These are phyloP conservation scores for Lordiphosa mommai DNA, from an alignment of 1,140 invertebrate species.

Conservation along the genomic window DNA sequence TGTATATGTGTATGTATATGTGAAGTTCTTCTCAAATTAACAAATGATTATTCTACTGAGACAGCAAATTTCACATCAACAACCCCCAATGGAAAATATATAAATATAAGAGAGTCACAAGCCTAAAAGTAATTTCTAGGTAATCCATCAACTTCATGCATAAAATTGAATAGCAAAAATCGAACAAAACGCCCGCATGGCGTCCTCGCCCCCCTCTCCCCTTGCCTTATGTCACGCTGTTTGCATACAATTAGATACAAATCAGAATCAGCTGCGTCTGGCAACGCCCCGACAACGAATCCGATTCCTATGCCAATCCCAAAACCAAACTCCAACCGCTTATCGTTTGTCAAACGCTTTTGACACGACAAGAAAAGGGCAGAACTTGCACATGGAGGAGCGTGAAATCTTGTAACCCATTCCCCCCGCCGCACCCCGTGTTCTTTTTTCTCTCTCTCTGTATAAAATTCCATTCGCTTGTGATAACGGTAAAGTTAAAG, in stretches of 20 bases:
- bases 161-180: slow-evolving; percentile 62
- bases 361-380: slow-evolving; percentile 74
- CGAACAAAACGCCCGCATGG: slow-evolving; percentile 67
- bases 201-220: slow-evolving; percentile 7
- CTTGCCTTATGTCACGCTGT: slow-evolving; percentile 37
- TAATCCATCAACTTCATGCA: slow-evolving; percentile 74
- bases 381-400: slow-evolving; percentile 26
- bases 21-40: no score
- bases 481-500: slow-evolving; percentile 53
- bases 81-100: no score
- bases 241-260: slow-evolving; percentile 78
- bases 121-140: slow-evolving; percentile 43
- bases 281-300: slow-evolving; percentile 22
- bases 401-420: slow-evolving; percentile 36
- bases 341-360: slow-evolving; percentile 64
- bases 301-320: neutral
- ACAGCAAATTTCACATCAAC: no score
- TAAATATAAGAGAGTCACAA: no score
- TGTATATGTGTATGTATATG: no score
- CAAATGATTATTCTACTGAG: no score
- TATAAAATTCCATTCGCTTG: slow-evolving; percentile 27
- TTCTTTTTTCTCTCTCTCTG: slow-evolving; percentile 19
- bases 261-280: slow-evolving; percentile 65
- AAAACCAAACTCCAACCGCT: slow-evolving; percentile 12
- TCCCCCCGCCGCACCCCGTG: neutral